Evolutionary conservation across 92 coral and sea anemone species (phyloP), one percentile per base, ranked within the genome.

Genomic region (Bergia sp.): DNA sequence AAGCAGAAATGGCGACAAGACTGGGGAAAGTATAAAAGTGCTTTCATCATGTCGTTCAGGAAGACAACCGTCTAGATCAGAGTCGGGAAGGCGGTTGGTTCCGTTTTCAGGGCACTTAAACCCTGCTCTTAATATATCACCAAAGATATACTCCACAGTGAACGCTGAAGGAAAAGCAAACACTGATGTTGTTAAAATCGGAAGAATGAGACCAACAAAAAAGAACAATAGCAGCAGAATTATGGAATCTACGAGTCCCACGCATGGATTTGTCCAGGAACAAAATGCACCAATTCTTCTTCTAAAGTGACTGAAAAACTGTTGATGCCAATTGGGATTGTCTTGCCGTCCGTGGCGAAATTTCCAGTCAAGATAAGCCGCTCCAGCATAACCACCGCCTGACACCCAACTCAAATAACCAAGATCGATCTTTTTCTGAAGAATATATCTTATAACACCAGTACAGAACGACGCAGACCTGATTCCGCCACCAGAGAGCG

Each of bases 401-500:
- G 96, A 92, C 37, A 94, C 94, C 39, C 94, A 92, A 81, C 96
- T 94, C 83, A 94, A 84, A 80, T 92, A 94, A 49, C 88, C 94
- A 64, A 92, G 44, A 43, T 53, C 43, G 38, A 82, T 91, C 11
- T 79, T 43, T 57, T 90, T 87, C 86, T 94, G 94, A 36, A 94
- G 94, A 45, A 94, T 73, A 77, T 91, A 79, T 37, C 96, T 92
- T 61, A 92, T 77, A 38, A 94, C 96, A 7, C 96, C 96, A 3
- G 96, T 87, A 67, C 91, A 94, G 57, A 92, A 82, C 37, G 96
- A 85, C 61, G 96, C 96, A 53, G 96, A 94, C 75, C 96, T 79
- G 12, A 94, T 90, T 2, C 96, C 96, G 8, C 96, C 96, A 1
- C 96, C 96, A 8, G 96, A 94, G 38, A 94, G 88, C 41, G 96